Percentiles rank a stretch among this genome's conserved stretches.
Evolutionary conservation across 2,797 vertebrate genomes (phyloP).

Genomic region (Poliocrania exsul): DNA sequence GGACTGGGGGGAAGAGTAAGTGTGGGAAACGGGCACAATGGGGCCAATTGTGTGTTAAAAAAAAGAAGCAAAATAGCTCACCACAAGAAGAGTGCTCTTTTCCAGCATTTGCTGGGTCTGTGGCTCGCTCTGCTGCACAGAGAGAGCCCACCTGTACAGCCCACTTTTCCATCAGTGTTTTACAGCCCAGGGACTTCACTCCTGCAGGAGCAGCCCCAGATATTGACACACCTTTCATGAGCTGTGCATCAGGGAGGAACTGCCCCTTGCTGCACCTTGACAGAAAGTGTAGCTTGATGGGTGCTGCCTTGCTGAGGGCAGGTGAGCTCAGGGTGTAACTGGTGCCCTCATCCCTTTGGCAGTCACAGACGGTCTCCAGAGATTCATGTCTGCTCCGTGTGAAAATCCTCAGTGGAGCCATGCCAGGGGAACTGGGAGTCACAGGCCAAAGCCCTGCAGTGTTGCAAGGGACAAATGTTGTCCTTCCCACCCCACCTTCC

Average conservation of each 20-base stretch:
- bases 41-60: background rate
- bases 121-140: background rate
- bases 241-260: background rate
- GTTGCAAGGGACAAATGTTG: background rate
- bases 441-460: background rate
- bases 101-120: background rate
- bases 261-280: background rate
- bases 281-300: background rate
- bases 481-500: background rate
- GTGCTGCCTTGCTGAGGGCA: background rate
- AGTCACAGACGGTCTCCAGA: background rate
- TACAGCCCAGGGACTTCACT: background rate
- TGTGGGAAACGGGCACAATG: background rate
- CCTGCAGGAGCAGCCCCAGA: background rate
- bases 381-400: background rate
- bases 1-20: background rate
- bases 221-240: fast-evolving
- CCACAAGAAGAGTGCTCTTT: background rate
- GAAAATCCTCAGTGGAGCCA: background rate
- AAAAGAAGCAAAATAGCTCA: background rate
- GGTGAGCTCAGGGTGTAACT: background rate
- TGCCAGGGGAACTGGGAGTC: background rate
- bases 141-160: background rate
- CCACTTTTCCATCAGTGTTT: background rate
- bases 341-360: background rate